Evolutionary conservation across 2,797 vertebrate genomes (phyloP), one percentile per base, ranked within the genome.

Genomic region (Podargus strigoides): DNA sequence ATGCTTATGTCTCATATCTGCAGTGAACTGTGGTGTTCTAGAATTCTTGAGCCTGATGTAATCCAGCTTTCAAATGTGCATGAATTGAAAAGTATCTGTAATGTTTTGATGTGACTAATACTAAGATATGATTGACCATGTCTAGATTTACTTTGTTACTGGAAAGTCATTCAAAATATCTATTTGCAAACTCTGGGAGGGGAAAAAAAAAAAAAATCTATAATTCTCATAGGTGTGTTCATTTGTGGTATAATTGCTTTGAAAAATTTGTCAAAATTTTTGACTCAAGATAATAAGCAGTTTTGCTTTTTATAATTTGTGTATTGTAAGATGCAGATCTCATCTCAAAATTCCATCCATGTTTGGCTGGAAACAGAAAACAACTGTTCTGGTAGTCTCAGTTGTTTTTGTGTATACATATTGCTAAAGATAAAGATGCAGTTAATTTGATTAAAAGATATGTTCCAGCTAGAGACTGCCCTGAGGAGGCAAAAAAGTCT

Each of bases 31-130:
- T 93, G 69, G 74, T 90, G 34, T 91, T 52, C 42, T 3, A 77
- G 82, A 87, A 87, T 72, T 89, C 75, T 89, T 83, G 50, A 94
- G 62, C 50, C 53, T 87, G 66, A 91, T 85, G 28, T 91, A 92
- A 95, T 77, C 53, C 69, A 74, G 59, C 74, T 93, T 90, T 96
- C 60, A 83, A 46, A 90, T 72, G 49, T 90, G 78, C 64, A 50
- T 76, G 86, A 90, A 47, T 39, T 83, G 78, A 80, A 93, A 91
- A 96, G 78, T 53, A 69, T 89, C 46, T 85, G 53, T 90, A 41
- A 55, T 91, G 53, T 93, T 72, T 87, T 89, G n/a, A 80, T 83
- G 56, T 85, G 87, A 68, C 56, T 85, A 53, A 73, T 81, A 73
- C 12, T 50, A 64, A 76, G 77, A 85, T 77, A 52, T 2, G 41